Percentiles rank a stretch among this genome's conserved stretches.
phyloP scores from a whole-genome alignment of 1,140 invertebrate species.

The Euura saliciscinereae region DNA sequence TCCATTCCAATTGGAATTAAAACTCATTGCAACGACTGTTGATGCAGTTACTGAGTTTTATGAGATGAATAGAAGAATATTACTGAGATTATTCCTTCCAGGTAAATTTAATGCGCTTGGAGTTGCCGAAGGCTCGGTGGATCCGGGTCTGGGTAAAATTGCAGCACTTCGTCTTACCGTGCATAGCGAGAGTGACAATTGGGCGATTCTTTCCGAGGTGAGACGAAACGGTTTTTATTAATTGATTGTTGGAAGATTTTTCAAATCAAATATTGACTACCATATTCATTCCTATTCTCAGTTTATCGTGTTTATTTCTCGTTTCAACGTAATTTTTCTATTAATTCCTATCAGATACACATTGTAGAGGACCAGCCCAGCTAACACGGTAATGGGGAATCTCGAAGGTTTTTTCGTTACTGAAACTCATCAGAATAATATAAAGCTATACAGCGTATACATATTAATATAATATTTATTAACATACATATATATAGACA shows the following conservation, averaged over 20 bases:
- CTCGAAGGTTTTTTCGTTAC: slow-evolving; percentile 8
- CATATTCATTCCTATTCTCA: slow-evolving; percentile 26
- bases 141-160: slow-evolving; percentile 72
- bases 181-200: slow-evolving; percentile 83
- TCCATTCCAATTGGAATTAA: too few species aligned
- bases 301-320: slow-evolving; percentile 13
- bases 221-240: slow-evolving; percentile 33
- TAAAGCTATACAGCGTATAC: neutral
- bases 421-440: neutral
- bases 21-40: too few species aligned
- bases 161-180: slow-evolving; percentile 76
- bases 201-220: slow-evolving; percentile 91
- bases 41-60: too few species aligned
- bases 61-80: too few species aligned
- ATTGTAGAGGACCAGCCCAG: slow-evolving; percentile 46
- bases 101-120: slow-evolving; percentile 80
- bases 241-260: slow-evolving; percentile 25
- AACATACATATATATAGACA: neutral
- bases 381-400: slow-evolving; percentile 31
- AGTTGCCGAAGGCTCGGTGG: slow-evolving; percentile 75
- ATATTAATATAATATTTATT: neutral
- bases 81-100: slow-evolving; percentile 51
- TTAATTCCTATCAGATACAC: slow-evolving; percentile 36
- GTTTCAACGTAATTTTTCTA: slow-evolving; percentile 8
- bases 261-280: slow-evolving; percentile 13